Percentiles rank a stretch among this genome's conserved stretches.
Conservation (phyloP, 2,113 vertebrate genomes). For the Semnopithecus entellus region DNA sequence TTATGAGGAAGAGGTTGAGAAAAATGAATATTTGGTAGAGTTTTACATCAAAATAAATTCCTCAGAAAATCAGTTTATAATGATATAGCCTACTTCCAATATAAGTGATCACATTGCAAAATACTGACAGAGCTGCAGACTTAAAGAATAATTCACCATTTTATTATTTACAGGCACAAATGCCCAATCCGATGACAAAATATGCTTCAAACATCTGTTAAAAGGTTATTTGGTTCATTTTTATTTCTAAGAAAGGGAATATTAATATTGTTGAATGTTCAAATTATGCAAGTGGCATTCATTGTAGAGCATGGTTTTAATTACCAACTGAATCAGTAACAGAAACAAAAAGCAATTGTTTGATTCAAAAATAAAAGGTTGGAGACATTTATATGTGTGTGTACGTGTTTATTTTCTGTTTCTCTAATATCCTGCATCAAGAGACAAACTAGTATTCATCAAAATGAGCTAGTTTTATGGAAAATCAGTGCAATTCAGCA, state of each 20-base stretch:
- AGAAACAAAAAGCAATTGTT: conserved; percentile 62
- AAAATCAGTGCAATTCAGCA: conserved; percentile 57
- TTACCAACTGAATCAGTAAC: conserved; percentile 53
- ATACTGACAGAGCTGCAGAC: neutral
- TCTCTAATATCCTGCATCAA: conserved; percentile 43
- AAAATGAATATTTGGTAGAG: neutral
- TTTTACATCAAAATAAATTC: conserved; percentile 26
- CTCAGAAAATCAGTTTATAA: neutral
- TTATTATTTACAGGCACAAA: conserved; percentile 61
- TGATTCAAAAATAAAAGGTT: conserved; percentile 63
- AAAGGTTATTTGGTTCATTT: conserved; percentile 62
- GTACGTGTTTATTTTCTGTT: conserved; percentile 61
- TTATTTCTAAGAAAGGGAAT: conserved; percentile 54
- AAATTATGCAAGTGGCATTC: conserved; percentile 57
- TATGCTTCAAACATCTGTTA: conserved; percentile 57
- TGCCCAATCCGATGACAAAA: conserved; percentile 66
- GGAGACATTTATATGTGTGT: conserved; percentile 41
- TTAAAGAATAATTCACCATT: conserved; percentile 54
- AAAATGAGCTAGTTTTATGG: conserved; percentile 57
- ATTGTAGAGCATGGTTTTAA: conserved; percentile 34
- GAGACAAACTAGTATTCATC: conserved; percentile 42
- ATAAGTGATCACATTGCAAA: conserved; percentile 46
- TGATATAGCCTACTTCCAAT: neutral
- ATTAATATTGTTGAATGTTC: conserved; percentile 67
- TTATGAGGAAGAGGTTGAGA: neutral